Base-by-base conservation (phyloP, 2,888 invertebrate species). In the Xanthostigma xanthostigma region DNA sequence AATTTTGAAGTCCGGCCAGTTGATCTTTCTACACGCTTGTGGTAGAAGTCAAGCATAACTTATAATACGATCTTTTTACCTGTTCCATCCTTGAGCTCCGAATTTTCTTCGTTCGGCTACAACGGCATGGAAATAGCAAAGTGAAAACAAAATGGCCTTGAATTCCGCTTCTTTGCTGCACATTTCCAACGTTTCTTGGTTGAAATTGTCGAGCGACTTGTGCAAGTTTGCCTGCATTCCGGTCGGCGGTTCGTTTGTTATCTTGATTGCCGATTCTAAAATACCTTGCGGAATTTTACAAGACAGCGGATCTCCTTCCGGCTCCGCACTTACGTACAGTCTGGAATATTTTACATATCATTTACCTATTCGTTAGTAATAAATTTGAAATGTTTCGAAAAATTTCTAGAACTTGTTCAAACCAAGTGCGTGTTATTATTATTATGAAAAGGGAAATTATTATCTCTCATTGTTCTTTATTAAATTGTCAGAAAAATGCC, bases 61-160 rank as follows among this genome's bases (percentile, higher is more conserved):
- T 54, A 70, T 66, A 8, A 38, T 38, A 13, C 8, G 8, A 12
- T n/a, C 8, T 13, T 38, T 38, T 38, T 56, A 70, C 66, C 82
- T 77, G 62, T 92, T 92, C 92, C 92, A 92, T 10, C 92, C 92
- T 65, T 94, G 92, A 0, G 95, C 84, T 0, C 94, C 95, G 63
- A 95, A 95, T 69, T 95, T 94, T 39, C 91, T 74, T 51, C 94
- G 72, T 65, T 95, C 91, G 5, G 90, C 88, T 1, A 94, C 87
- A 0, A 92, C 92, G 2, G 95, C 94, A 64, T 95, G 95, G 69
- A 94, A 95, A 64, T 95, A 95, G 62, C 92, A 92, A 1, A 95
- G 70, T 0, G 90, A 78, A 64, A 94, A 95, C 40, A 93, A 70
- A 52, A 93, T 80, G 0, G 84, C 80, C 67, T 92, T 95, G 64